A percentile compares a stretch with the other conserved stretches of the same genome.
Conservation (phyloP, 2,113 vertebrate genomes). For the Gallinago paraguaiae region DNA sequence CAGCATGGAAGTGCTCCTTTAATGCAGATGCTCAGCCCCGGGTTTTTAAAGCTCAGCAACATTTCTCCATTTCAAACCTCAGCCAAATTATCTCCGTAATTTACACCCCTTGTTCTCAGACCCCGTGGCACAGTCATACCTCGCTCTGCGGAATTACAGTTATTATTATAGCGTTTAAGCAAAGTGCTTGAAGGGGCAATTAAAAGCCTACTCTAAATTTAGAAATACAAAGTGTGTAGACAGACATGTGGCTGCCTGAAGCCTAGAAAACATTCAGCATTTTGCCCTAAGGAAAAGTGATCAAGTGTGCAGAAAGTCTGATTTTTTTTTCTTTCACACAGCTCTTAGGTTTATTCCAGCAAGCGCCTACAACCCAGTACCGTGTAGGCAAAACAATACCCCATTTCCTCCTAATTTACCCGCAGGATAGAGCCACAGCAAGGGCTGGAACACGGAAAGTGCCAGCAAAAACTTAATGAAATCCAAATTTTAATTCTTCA, state of each 20-base stretch:
- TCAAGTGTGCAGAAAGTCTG: neutral
- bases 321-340: neutral
- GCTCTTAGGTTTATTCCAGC: neutral
- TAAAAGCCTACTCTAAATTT: slow-evolving; percentile 12
- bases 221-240: neutral
- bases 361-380: neutral
- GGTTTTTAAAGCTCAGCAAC: neutral
- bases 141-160: neutral
- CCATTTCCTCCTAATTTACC: neutral
- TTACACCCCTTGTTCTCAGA: neutral
- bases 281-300: neutral
- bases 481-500: neutral
- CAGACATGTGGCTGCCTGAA: slow-evolving; percentile 1
- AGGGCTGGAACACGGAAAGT: neutral
- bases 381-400: neutral
- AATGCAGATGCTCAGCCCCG: neutral
- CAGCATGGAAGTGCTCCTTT: neutral
- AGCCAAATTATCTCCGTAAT: neutral
- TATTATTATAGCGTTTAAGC: neutral
- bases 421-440: neutral
- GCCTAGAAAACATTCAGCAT: neutral
- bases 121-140: neutral
- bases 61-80: neutral
- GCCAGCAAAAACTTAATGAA: neutral
- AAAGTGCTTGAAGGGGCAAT: slow-evolving; percentile 8